Evolutionary conservation across 2,113 vertebrate genomes (phyloP).

Genomic region (Myiagra hebetior): DNA sequence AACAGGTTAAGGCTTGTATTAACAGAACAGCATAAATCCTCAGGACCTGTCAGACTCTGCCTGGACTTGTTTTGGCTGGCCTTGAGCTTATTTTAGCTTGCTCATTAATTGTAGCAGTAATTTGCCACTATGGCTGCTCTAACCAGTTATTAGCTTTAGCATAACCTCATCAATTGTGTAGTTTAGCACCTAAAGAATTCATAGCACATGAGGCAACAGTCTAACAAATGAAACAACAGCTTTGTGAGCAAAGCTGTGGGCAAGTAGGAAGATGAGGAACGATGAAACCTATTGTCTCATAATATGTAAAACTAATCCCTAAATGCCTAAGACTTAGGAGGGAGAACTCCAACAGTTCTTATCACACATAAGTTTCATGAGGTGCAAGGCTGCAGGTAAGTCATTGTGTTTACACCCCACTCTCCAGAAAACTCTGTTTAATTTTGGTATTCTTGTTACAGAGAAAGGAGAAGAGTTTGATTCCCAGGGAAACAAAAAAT

Average conservation of each 20-base stretch:
- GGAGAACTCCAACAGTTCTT: background rate
- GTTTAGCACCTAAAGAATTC: background rate
- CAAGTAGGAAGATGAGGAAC: background rate
- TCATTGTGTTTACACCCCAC: background rate
- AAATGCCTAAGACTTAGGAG: background rate
- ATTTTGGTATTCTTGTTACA: background rate
- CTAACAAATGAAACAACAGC: rapidly evolving
- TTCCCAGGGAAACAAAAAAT: background rate
- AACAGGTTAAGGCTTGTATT: background rate
- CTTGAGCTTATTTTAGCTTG: background rate
- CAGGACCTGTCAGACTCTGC: background rate
- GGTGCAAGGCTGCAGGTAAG: background rate
- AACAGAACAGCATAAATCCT: background rate
- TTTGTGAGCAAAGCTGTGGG: background rate
- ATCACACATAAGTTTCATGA: background rate
- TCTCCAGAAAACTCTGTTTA: background rate
- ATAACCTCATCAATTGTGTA: background rate
- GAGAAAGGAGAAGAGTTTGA: background rate
- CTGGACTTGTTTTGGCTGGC: background rate
- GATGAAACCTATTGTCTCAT: background rate
- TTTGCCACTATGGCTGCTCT: background rate
- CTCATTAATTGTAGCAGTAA: background rate
- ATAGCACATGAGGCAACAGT: rapidly evolving
- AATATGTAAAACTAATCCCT: background rate
- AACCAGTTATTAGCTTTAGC: background rate